Evolutionary conservation across 2,797 vertebrate species (phyloP), one percentile per base, ranked within the genome.

Genomic region (Semaprochilodus insignis): DNA sequence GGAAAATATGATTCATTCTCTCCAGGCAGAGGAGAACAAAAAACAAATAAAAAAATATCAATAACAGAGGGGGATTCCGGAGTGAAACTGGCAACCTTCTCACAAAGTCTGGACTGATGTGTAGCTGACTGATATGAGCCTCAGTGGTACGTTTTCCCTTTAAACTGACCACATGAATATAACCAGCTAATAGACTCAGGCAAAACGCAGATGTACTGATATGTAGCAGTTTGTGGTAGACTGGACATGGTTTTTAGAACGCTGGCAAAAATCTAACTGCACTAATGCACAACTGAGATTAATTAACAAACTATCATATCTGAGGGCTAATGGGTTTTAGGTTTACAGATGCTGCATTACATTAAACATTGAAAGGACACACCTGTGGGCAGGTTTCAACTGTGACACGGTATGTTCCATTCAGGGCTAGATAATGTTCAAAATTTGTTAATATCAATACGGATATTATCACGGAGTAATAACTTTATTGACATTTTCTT

Each of bases 81-180:
- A 19, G 57, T 44, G 66, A 71, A 73, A 27, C 52, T 73, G 51
- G 52, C 71, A 73, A 76, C 36, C 80, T 63, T 54, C 80, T 52
- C 11, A 17, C 17, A 59, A 60, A 13, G 19, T 51, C 65, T 76
- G 40, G 36, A 51, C 8, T 62, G 25, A 70, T 48, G 51, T 44
- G 60, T 65, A 40, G 25, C 67, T 75, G 59, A 48, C 72, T n/a
- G 31, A 55, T 59, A 52, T 65, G 60, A 44, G 48, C 23, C 60
- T 19, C 23, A 52, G 70, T 16, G 25, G 23, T 34, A 31, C 51
- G 55, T 19, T 55, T 25, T 73, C 15, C 2, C 31, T 55, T 27
- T 55, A 34, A 8, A 25, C 27, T 25, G 48, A 71, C n/a, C n/a
- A 17, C 44, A 52, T 48, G 40, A 25, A 25, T 52, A 23, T 40